Base-by-base conservation (phyloP, 1,140 invertebrate genomes). In the Drosophila chauvacae region DNA sequence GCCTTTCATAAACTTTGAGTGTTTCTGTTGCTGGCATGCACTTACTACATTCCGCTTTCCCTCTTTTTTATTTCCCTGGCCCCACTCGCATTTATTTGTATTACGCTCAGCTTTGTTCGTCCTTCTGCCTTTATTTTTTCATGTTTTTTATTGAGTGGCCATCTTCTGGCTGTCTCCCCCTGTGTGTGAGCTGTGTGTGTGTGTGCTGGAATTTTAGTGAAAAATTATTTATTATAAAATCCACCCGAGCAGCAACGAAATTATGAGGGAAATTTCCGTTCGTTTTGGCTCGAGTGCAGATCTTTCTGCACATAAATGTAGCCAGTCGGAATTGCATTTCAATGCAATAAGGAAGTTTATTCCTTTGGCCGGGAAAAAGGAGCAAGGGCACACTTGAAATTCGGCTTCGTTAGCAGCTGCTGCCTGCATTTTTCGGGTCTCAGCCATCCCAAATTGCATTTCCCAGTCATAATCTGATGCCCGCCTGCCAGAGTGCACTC, bases 1-100 rank as follows among this genome's bases (percentile, higher is more conserved):
- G 84, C 73, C 77, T 88, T 88, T 88, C 85, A 88, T 88, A 90
- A 88, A 88, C 80, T 88, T 88, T 84, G 84, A 88, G 84, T 84
- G 85, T 90, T 88, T 88, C 84, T 88, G 84, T 62, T 84, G 50
- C 77, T 88, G 84, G 85, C 84, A 88, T 88, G 84, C 84, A 84
- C 85, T 88, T 88, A 88, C 77, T 81, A 73, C 69, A 73, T 50
- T 71, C 64, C 65, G 37, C 45, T n/a, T 14, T 69, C 48, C 9
- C 35, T 16, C n/a, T 58, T 58, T 58, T 60, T 30, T 10, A 37
- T 50, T 33, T 45, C 14, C 37, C 58, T 26, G 41, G 41, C 30
- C 45, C 44, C 10, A 28, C 72, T 84, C 79, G 82, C 82, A 90
- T 90, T 84, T 88, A 88, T 88, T 90, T 90, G 87, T 87, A 87